These are phyloP conservation scores for Cephus spinipes DNA, from an alignment of 2,888 invertebrate genomes.

Conservation along the genomic window DNA sequence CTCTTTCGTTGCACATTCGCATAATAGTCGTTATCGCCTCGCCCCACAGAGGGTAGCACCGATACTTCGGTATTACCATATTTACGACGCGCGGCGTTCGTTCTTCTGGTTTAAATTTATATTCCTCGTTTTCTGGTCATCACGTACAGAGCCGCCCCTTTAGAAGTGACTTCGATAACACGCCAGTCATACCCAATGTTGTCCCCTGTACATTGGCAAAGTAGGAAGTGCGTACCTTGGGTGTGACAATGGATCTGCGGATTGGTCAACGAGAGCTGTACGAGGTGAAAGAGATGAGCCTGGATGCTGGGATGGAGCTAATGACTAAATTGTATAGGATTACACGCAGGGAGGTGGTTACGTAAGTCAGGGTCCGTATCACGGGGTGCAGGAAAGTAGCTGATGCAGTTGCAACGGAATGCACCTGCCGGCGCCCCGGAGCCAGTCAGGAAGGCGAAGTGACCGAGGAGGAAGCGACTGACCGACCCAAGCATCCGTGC, in stretches of 20 bases:
- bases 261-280: accelerated
- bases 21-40: conserved; percentile 61
- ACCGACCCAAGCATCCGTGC: neutral
- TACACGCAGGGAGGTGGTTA: neutral
- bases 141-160: neutral
- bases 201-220: neutral
- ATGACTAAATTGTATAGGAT: neutral
- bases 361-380: neutral
- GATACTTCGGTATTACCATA: conserved; percentile 61
- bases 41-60: conserved; percentile 51
- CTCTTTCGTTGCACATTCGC: conserved; percentile 60
- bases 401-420: neutral
- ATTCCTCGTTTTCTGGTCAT: neutral
- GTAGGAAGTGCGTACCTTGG: neutral
- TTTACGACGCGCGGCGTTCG: conserved; percentile 51
- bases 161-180: neutral
- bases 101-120: neutral
- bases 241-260: neutral
- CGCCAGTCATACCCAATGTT: neutral
- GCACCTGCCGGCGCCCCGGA: conserved; percentile 8
- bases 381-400: neutral
- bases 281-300: neutral
- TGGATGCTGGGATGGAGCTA: neutral
- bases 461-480: neutral
- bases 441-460: neutral